Conservation (phyloP, 2,888 invertebrate genomes). For the Cryptocephalus primarius region DNA sequence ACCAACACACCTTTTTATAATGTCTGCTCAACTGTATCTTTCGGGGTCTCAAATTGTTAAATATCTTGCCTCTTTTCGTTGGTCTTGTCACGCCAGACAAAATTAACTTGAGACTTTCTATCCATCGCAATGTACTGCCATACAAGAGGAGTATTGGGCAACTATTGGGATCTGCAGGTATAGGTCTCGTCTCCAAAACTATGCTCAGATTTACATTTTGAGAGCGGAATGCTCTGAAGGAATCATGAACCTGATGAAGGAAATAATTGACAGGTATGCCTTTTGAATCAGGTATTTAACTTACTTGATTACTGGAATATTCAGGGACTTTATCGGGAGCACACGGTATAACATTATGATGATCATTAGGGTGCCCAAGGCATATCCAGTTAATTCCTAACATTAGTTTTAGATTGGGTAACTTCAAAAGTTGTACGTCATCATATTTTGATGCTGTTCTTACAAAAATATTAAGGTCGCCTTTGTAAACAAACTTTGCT, state of each 20-base stretch:
- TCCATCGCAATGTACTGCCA: slow-evolving; percentile 91
- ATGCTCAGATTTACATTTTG: slow-evolving; percentile 71
- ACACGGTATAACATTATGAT: slow-evolving; percentile 89
- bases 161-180: slow-evolving; percentile 39
- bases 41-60: slow-evolving; percentile 70
- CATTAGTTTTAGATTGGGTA: slow-evolving; percentile 78
- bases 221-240: slow-evolving; percentile 88
- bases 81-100: slow-evolving; percentile 90
- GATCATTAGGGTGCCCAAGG: slow-evolving; percentile 88
- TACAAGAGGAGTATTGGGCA: slow-evolving; percentile 69
- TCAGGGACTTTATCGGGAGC: slow-evolving; percentile 94
- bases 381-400: slow-evolving; percentile 86
- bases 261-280: background rate
- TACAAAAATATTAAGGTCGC: slow-evolving; percentile 88
- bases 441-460: slow-evolving; percentile 98
- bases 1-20: slow-evolving; percentile 59
- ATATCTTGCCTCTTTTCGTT: slow-evolving; percentile 81
- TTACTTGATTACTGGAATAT: slow-evolving; percentile 86
- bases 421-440: slow-evolving; percentile 85
- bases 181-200: slow-evolving; percentile 61
- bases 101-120: slow-evolving; percentile 88
- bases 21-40: slow-evolving; percentile 91
- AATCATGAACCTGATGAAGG: slow-evolving; percentile 74
- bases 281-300: background rate
- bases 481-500: slow-evolving; percentile 82